Evolutionary conservation across 2,113 vertebrate species (phyloP).

Genomic region (Merops nubicus): DNA sequence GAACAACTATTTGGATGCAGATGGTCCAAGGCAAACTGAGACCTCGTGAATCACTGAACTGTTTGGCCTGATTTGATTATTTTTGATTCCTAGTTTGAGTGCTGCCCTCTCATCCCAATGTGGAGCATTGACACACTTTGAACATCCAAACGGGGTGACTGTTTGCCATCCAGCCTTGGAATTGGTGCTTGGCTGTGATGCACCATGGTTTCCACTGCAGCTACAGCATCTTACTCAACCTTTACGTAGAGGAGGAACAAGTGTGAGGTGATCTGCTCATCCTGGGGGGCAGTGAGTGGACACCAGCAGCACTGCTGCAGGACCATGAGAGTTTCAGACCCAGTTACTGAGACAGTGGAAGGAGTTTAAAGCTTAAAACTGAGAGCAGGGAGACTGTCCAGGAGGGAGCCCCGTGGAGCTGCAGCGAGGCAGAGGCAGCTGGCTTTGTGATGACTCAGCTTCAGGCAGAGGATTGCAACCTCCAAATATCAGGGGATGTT

Average conservation of each 20-base stretch:
- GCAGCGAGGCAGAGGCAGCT: not conserved
- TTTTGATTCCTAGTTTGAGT: not conserved
- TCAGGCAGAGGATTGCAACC: not conserved
- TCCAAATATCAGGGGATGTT: not conserved
- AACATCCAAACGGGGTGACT: not conserved
- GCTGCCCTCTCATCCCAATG: not conserved
- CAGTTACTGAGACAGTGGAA: not conserved
- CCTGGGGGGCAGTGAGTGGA: not conserved
- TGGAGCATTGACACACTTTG: not conserved
- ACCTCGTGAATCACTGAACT: not conserved
- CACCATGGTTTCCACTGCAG: not conserved
- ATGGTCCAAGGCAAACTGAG: not conserved
- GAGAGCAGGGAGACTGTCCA: not conserved
- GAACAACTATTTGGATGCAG: not conserved
- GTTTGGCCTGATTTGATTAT: not conserved
- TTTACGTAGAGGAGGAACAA: accelerated
- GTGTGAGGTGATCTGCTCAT: not conserved
- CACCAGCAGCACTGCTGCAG: not conserved
- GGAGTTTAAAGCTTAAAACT: not conserved
- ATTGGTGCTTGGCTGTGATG: not conserved
- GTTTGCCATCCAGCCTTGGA: not conserved
- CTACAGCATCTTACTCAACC: not conserved
- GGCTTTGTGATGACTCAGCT: not conserved
- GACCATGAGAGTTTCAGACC: accelerated
- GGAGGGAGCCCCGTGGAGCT: accelerated